A percentile compares a stretch with the other conserved stretches of the same genome.
phyloP scores from a whole-genome alignment of 2,888 invertebrate genomes.

The Acanthosepion esculentum region DNA sequence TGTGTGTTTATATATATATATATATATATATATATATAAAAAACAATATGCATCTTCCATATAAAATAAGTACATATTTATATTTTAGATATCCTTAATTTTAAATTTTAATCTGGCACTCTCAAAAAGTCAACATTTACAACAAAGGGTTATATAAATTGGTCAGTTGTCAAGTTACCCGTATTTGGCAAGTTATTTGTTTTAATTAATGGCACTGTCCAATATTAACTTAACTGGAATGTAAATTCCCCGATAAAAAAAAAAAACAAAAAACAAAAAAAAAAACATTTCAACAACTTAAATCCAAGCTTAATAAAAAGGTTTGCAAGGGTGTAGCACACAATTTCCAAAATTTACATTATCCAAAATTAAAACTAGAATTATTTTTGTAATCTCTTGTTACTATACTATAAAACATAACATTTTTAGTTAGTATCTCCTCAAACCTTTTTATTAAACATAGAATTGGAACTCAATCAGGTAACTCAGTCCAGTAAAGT shows the following conservation, averaged over 20 bases:
- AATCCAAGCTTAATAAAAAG: too few relatives aligned
- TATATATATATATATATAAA: too few relatives aligned
- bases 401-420: too few relatives aligned
- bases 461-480: not conserved
- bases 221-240: conserved; percentile 14
- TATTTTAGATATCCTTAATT: too few relatives aligned
- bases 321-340: too few relatives aligned
- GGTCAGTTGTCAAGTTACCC: conserved; percentile 14
- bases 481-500: not conserved
- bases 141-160: not conserved
- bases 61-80: not conserved
- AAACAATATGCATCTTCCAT: not conserved
- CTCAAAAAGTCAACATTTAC: conserved; percentile 1
- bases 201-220: not conserved
- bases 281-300: too few relatives aligned
- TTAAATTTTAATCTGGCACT: not conserved
- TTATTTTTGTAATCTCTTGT: too few relatives aligned
- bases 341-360: too few relatives aligned
- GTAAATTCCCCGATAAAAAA: not conserved
- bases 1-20: too few relatives aligned
- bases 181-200: not conserved
- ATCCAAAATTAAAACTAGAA: too few relatives aligned
- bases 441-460: too few relatives aligned
- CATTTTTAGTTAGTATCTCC: too few relatives aligned
- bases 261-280: not conserved